A percentile compares a stretch with the other conserved stretches of the same genome.
Conservation (phyloP, 2,888 invertebrate genomes). For the Conus canariensis region DNA sequence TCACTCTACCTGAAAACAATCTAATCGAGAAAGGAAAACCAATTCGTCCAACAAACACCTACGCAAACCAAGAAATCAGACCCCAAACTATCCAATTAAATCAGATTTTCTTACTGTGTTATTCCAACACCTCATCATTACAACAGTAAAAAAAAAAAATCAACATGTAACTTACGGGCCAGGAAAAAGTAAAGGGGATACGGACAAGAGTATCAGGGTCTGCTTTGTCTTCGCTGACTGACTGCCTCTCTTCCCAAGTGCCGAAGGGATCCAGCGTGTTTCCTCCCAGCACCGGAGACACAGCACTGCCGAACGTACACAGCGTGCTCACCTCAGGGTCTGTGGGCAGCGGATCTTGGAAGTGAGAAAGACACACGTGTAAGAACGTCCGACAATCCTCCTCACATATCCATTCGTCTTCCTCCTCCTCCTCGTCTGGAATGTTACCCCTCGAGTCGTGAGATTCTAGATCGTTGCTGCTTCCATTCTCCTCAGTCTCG, state of each 20-base stretch:
- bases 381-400: conserved; percentile 64
- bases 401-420: conserved; percentile 49
- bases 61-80: too few relatives aligned
- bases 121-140: too few relatives aligned
- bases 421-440: conserved; percentile 24
- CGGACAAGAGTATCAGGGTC: conserved; percentile 38
- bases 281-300: conserved; percentile 87
- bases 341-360: conserved; percentile 90
- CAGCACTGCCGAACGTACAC: conserved; percentile 95
- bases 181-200: conserved; percentile 62
- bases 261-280: conserved; percentile 58
- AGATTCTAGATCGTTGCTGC: neutral
- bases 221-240: neutral
- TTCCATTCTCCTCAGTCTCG: neutral
- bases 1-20: too few relatives aligned
- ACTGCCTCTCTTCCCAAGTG: conserved; percentile 36
- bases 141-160: too few relatives aligned
- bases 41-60: too few relatives aligned
- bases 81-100: too few relatives aligned
- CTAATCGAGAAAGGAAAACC: too few relatives aligned
- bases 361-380: conserved; percentile 93
- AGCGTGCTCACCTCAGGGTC: conserved; percentile 77
- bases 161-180: conserved; percentile 61
- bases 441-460: neutral
- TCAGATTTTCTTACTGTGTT: too few relatives aligned